Evolutionary conservation across 2,797 vertebrate genomes (phyloP), one percentile per base, ranked within the genome.

Genomic region (Sarcoramphus papa): DNA sequence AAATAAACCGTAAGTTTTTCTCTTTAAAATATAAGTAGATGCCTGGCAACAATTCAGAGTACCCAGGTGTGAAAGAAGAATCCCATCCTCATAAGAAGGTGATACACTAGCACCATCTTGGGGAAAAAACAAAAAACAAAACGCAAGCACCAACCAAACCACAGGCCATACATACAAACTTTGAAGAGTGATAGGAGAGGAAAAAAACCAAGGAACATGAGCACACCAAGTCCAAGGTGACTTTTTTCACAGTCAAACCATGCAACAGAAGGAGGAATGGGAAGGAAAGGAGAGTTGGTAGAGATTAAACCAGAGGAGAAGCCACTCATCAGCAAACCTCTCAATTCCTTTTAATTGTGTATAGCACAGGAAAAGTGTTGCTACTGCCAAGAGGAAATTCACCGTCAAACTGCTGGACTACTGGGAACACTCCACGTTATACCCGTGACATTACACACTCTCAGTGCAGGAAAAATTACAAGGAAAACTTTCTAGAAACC

Each of bases 351-450:
- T 50, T 41, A 69, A 74, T 37, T 83, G 41, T 20, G 13, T 47
- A 21, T 5, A 51, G 30, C 0, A 0, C 35, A 23, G 72, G 35
- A 40, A 76, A 62, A 57, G 11, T 15, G 17, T 87, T 0, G 0
- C 35, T 70, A 56, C 31, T 45, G 16, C 21, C 51, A 62, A 56
- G 15, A 79, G 2, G 1, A 92, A 85, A 82, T 56, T 75, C 69
- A 82, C 31, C 84, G 51, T 45, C 35, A 91, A 75, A 88, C 16
- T 72, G 69, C 53, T 76, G 43, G 28, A 27, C 22, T 81, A 30
- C 35, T 30, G 31, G 48, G 30, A 92, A 92, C 27, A 47, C 8
- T 51, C 24, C 17, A 14, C 2, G 2, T 62, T 72, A 87, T 6
- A 78, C 7, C 33, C 6, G 2, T 77, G 59, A 67, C 70, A 63